Conservation (phyloP, 2,797 vertebrate genomes). For the Meda fulgida region DNA sequence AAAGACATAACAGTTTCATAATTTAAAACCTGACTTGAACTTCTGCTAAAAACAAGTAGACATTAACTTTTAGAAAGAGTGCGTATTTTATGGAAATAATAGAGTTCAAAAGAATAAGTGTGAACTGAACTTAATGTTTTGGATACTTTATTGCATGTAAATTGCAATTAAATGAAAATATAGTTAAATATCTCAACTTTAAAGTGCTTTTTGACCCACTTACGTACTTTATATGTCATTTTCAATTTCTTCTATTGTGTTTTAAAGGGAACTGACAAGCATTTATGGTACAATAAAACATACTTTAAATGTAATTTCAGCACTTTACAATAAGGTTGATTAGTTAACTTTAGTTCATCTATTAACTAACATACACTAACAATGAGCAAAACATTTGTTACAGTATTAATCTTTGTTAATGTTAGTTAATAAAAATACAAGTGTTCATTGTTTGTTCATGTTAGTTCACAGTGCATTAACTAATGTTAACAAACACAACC, state of each 20-base stretch:
- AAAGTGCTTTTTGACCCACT: background rate
- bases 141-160: background rate
- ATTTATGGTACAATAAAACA: background rate
- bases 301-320: too few species aligned
- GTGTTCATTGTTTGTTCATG: too few species aligned
- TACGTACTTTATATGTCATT: background rate
- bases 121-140: background rate
- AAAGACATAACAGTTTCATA: background rate
- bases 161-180: background rate
- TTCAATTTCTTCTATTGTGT: background rate
- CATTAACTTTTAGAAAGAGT: background rate
- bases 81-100: too few species aligned
- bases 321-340: too few species aligned
- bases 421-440: too few species aligned
- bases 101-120: background rate
- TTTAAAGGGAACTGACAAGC: background rate
- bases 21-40: background rate
- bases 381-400: too few species aligned
- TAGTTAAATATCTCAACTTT: background rate
- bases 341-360: too few species aligned
- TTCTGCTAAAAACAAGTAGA: background rate
- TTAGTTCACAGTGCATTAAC: too few species aligned
- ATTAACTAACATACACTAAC: too few species aligned
- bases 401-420: too few species aligned
- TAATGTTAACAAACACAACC: too few species aligned